Evolutionary conservation across 37 sponge, comb jelly and placozoan species (phyloP).

Genomic region (Hexactinellida sp.): DNA sequence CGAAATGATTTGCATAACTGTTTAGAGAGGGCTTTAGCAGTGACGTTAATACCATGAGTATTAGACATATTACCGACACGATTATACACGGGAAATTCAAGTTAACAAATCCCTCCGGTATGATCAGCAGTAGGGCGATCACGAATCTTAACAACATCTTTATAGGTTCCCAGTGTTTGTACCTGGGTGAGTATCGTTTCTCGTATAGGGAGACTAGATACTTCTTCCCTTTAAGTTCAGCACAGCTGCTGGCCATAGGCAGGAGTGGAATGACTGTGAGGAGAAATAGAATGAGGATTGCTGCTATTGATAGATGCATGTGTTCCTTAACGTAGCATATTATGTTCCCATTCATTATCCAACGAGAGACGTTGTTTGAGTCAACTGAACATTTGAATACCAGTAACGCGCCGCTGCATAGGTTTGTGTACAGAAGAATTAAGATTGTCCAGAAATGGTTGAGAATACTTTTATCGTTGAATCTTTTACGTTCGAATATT

Average conservation of each 20-base stretch:
- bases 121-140: background rate
- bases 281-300: background rate
- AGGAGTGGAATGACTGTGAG: background rate
- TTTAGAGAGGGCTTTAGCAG: background rate
- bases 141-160: background rate
- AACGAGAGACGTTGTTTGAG: background rate
- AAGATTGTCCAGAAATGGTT: background rate
- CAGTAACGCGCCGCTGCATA: background rate
- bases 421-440: background rate
- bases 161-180: slow-evolving; percentile 1
- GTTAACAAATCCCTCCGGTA: background rate
- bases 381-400: background rate
- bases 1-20: background rate
- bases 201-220: background rate
- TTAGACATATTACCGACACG: background rate
- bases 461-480: background rate
- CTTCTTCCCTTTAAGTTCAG: background rate
- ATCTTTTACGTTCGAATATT: background rate
- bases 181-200: background rate
- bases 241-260: background rate
- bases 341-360: background rate
- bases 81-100: background rate
- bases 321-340: background rate
- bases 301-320: background rate
- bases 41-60: background rate